Base-by-base conservation (phyloP, 2,888 invertebrate species). In the Xylophagus ater region DNA sequence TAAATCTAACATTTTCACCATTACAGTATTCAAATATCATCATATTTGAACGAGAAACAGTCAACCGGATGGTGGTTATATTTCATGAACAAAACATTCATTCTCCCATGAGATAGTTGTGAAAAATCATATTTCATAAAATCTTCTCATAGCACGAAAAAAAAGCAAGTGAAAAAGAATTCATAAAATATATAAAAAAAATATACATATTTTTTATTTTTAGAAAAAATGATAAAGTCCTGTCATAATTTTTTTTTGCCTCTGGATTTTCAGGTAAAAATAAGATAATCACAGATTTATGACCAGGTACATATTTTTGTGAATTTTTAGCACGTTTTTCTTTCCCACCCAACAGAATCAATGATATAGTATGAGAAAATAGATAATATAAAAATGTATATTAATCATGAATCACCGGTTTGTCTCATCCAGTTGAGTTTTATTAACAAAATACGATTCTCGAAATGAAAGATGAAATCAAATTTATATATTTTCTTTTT, bases 241-340 rank as follows among this genome's bases (percentile, higher is more conserved):
- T 20, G 29, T 37, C 37, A 37, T 29, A 37, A n/a, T n/a, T n/a
- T n/a, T 37, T 29, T 37, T 29, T 37, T 29, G 23, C 37, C 29
- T 28, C 20, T 29, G 37, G 29, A 37, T 37, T 29, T 26, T 14
- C 12, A 26, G 12, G 20, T 18, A 9, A 12, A 35, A 37, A 37
- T 37, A 37, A 37, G 37, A 37, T 37, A 37, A 37, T 37, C 37
- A 37, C 29, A 29, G 37, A 37, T 37, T 37, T 37, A 37, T 37
- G 37, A n/a, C 20, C 35, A 26, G 35, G 25, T 35, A 35, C 26
- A 25, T 23, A 15, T 24, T 34, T 34, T 34, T 23, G 15, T 12
- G 34, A 23, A 34, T 23, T 34, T 34, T 15, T 34, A 23, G 34
- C 34, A 15, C 34, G 12, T 25, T 34, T 34, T 34, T n/a, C n/a